Evolutionary conservation across 2,113 vertebrate species (phyloP), one percentile per base, ranked within the genome.

Genomic region (Crotophaga sulcirostris): DNA sequence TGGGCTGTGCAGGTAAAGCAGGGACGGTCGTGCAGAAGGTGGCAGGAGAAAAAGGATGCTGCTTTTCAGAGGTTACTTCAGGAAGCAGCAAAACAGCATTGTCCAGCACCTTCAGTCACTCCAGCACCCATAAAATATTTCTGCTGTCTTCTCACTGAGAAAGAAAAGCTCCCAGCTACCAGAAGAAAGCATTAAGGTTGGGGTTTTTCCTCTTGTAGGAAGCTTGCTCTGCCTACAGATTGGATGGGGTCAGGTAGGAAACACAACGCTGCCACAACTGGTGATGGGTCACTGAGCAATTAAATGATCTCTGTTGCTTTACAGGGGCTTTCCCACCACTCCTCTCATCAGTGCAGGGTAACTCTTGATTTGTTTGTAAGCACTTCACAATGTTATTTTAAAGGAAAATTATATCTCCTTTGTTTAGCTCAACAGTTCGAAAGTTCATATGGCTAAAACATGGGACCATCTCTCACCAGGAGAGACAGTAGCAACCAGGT

Each of bases 371-470:
- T 87, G 29, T 74, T 83, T 83, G 64, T 73, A 76, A 93, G 86
- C 44, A 64, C 38, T 51, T 40, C 56, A n/a, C 15, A 13, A 5
- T 1, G 34, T 36, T 80, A 42, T 75, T 84, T 81, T 56, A 69
- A 63, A 90, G 83, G 76, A 36, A 89, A 90, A 69, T 47, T 42
- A 13, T 36, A 4, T 59, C 45, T 55, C 42, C 88, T 58, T 52
- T n/a, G 12, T 70, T 88, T 59, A 72, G 47, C 68, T 94, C 87
- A 87, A 76, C 83, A 87, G 69, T 84, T 70, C 87, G 76, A 62
- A 94, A 87, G 77, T 88, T 93, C 76, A 33, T 25, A 60, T 20
- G 72, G 81, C 70, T 80, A 76, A 80, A 94, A 83, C 12, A 31
- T 4, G 14, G 55, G 40, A 81, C 69, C 34, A 60, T 62, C 62